A percentile compares a stretch with the other conserved stretches of the same genome.
Evolutionary conservation across 2,797 vertebrate genomes (phyloP).

Genomic region (Coregonus sp.): DNA sequence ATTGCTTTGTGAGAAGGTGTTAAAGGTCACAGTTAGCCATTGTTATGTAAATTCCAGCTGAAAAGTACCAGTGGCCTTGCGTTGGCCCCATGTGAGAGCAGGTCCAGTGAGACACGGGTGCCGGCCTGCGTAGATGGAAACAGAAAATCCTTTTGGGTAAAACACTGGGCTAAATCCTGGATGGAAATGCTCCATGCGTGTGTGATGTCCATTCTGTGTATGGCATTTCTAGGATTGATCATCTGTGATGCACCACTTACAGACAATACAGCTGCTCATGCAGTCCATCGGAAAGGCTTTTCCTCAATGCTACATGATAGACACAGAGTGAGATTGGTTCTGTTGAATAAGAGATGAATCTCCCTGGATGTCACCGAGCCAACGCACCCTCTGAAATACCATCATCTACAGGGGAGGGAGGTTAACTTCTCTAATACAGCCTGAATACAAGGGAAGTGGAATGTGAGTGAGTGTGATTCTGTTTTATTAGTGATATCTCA

Average conservation of each 20-base stretch:
- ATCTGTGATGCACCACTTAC: conserved; percentile 49
- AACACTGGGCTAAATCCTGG: no score
- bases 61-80: no score
- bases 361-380: conserved; percentile 62
- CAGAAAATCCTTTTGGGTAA: no score
- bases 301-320: conserved; percentile 65
- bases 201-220: conserved; percentile 23
- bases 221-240: conserved; percentile 67
- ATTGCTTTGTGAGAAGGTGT: no score
- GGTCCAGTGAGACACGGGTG: no score
- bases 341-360: conserved; percentile 78
- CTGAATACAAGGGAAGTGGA: conserved; percentile 57
- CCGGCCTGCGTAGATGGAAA: no score
- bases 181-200: background rate
- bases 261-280: conserved; percentile 44
- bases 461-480: conserved; percentile 53
- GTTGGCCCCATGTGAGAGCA: no score
- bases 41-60: no score
- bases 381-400: conserved; percentile 72
- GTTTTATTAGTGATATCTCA: conserved; percentile 11
- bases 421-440: conserved; percentile 75
- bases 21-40: no score
- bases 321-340: conserved; percentile 74
- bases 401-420: conserved; percentile 66
- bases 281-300: conserved; percentile 55